These are phyloP conservation scores for Acestrorhynchus altus DNA, from an alignment of 2,797 vertebrate genomes.

Conservation along the genomic window DNA sequence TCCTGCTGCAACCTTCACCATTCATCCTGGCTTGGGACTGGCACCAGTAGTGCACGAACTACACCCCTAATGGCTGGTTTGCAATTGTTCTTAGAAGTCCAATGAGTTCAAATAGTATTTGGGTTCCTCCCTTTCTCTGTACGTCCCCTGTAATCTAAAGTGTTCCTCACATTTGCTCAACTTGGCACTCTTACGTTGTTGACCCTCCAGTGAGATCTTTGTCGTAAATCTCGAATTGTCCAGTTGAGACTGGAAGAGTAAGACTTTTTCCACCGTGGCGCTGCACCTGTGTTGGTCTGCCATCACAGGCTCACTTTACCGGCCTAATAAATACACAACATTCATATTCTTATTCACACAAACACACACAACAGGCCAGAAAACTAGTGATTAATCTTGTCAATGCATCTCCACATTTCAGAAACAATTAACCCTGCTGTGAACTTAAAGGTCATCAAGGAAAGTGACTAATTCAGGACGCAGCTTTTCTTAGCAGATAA, in stretches of 20 bases:
- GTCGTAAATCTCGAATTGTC: constrained; percentile 12
- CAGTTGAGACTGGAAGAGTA: constrained; percentile 27
- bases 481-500: constrained; percentile 39
- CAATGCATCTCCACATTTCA: not conserved
- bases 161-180: too few relatives aligned
- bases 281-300: constrained; percentile 2
- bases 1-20: too few relatives aligned
- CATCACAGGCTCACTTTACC: not conserved
- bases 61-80: too few relatives aligned
- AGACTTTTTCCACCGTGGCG: constrained; percentile 28
- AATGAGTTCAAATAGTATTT: too few relatives aligned
- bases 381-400: constrained; percentile 7
- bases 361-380: not conserved
- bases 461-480: constrained; percentile 34
- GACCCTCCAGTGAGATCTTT: not conserved
- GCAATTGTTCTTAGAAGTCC: too few relatives aligned
- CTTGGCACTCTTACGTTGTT: not conserved
- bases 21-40: too few relatives aligned
- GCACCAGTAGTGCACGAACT: too few relatives aligned
- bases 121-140: too few relatives aligned
- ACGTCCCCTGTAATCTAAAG: too few relatives aligned
- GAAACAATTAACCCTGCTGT: constrained; percentile 30
- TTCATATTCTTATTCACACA: not conserved
- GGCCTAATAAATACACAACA: not conserved
- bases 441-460: constrained; percentile 42